Conservation (phyloP, 2,888 invertebrate species). For the Eucera pruinosa region DNA sequence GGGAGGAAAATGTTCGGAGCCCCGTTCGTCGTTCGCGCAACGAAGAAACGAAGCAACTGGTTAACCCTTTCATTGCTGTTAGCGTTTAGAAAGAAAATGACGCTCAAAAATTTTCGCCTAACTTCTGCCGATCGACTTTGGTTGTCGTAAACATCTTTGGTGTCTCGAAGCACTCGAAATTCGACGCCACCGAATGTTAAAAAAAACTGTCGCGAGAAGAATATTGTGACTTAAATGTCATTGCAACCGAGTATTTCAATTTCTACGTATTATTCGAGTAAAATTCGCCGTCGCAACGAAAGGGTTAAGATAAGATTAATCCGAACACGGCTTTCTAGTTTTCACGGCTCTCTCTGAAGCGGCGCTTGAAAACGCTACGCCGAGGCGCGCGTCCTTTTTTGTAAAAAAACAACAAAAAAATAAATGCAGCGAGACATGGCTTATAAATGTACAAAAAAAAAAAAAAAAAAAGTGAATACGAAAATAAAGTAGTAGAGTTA, state of each 20-base stretch:
- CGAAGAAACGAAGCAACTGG: constrained; percentile 4
- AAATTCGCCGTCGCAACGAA: neutral
- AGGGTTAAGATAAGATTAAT: neutral
- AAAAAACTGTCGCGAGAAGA: too few relatives aligned
- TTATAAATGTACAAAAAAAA: constrained; percentile 45
- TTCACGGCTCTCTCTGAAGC: constrained; percentile 48
- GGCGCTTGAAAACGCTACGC: neutral
- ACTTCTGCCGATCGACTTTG: too few relatives aligned
- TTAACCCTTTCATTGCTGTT: too few relatives aligned
- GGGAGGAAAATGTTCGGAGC: neutral
- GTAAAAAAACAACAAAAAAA: neutral
- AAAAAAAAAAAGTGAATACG: neutral
- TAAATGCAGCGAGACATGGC: constrained; percentile 7
- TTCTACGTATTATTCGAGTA: too few relatives aligned
- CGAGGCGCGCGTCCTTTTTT: constrained; percentile 4
- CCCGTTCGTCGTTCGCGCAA: neutral
- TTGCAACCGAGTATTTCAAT: too few relatives aligned
- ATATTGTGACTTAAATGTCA: too few relatives aligned
- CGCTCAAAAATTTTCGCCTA: too few relatives aligned
- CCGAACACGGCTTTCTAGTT: constrained; percentile 67
- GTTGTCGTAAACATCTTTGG: too few relatives aligned
- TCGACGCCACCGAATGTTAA: too few relatives aligned
- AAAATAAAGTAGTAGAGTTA: constrained; percentile 14
- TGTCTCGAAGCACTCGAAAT: too few relatives aligned
- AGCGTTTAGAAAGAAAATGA: too few relatives aligned